phyloP scores from a whole-genome alignment of 2,797 vertebrate species.

The Kryptolebias ocellatus region DNA sequence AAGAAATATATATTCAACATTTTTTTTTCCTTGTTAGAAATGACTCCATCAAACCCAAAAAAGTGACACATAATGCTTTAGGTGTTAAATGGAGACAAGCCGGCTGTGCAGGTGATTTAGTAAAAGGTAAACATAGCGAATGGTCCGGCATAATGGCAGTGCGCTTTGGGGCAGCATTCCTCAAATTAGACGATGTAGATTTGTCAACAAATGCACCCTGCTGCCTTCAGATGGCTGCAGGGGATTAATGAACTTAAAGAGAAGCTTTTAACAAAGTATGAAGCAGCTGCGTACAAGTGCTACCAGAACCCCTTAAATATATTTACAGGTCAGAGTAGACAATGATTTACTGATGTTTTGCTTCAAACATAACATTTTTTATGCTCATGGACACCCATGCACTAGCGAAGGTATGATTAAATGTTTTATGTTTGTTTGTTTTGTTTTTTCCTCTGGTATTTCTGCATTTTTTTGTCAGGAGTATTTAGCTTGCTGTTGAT shows the following conservation, averaged over 20 bases:
- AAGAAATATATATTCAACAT: not conserved
- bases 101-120: constrained; percentile 12
- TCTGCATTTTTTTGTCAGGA: not conserved
- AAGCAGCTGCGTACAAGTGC: constrained; percentile 8
- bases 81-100: constrained; percentile 1
- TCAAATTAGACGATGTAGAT: constrained; percentile 12
- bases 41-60: not conserved
- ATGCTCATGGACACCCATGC: not conserved
- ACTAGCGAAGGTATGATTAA: not conserved
- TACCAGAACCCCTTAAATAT: constrained; percentile 8
- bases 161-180: not conserved
- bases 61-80: not conserved
- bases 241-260: constrained; percentile 24
- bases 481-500: not conserved
- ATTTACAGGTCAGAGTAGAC: constrained; percentile 5
- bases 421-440: not conserved
- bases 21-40: not conserved
- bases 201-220: constrained; percentile 18
- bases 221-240: constrained; percentile 14
- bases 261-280: constrained; percentile 5
- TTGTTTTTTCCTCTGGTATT: not conserved
- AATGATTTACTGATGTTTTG: not conserved
- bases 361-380: constrained; percentile 2
- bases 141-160: constrained; percentile 2
- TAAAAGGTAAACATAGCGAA: constrained; percentile 15